Evolutionary conservation across 2,888 invertebrate species (phyloP).

Genomic region (Caenorhabditis doughertyi): DNA sequence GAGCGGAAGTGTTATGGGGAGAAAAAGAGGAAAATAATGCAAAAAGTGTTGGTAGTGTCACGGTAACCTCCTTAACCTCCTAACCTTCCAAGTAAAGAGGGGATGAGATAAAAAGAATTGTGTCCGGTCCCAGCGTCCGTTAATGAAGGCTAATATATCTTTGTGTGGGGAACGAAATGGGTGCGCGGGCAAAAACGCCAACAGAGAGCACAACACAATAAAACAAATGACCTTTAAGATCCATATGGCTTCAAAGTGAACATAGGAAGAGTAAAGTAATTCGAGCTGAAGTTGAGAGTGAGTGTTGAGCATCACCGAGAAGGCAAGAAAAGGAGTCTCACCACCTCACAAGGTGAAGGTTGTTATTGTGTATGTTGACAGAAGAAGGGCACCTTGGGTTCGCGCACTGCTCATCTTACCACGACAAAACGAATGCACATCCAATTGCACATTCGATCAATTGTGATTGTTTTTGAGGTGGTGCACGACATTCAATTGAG

Average conservation of each 20-base stretch:
- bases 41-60: conserved; percentile 23
- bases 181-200: not conserved
- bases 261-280: conserved; percentile 40
- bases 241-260: conserved; percentile 38
- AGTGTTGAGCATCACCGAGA: conserved; percentile 34
- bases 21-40: not conserved
- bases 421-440: conserved; percentile 48
- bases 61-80: conserved; percentile 14
- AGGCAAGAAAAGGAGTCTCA: conserved; percentile 8
- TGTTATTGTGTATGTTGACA: conserved; percentile 60
- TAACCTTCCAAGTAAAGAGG: conserved; percentile 10
- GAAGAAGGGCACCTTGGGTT: conserved; percentile 55
- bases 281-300: conserved; percentile 45
- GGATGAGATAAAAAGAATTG: too few relatives aligned
- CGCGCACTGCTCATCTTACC: conserved; percentile 62
- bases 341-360: conserved; percentile 43
- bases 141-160: conserved; percentile 61
- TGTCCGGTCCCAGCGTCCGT: conserved; percentile 14
- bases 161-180: conserved; percentile 11
- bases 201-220: conserved; percentile 35
- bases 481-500: conserved; percentile 41
- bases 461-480: conserved; percentile 56
- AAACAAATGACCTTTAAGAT: conserved; percentile 52
- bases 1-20: too few relatives aligned
- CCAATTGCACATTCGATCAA: conserved; percentile 50